Conservation (phyloP, 2,888 invertebrate species). For the Halictus ligatus region DNA sequence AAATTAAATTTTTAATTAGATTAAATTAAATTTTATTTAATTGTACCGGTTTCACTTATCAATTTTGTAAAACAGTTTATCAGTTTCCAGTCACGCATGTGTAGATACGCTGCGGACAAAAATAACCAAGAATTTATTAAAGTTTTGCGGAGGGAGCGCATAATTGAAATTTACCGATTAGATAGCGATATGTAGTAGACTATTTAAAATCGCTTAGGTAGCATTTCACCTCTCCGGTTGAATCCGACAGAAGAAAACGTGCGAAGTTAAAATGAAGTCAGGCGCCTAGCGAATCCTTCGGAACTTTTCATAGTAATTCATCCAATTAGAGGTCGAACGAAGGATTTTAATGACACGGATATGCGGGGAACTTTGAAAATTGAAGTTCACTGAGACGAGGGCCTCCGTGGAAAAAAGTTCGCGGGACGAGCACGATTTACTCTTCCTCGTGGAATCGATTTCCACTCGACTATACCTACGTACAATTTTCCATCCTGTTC, state of each 20-base stretch:
- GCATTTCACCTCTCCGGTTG: not conserved
- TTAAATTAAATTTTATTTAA: too few relatives aligned
- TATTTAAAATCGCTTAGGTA: not conserved
- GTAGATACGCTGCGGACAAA: too few relatives aligned
- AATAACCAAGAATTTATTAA: not conserved
- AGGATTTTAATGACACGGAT: conserved; percentile 15
- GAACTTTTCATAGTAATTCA: not conserved
- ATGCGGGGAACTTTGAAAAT: conserved; percentile 11
- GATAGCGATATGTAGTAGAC: not conserved
- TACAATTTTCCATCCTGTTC: conserved; percentile 1
- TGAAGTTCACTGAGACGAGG: conserved; percentile 1
- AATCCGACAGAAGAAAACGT: not conserved
- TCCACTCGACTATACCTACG: not conserved
- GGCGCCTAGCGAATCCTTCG: not conserved
- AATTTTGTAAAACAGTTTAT: too few relatives aligned
- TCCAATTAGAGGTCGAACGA: not conserved
- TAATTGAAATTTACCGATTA: not conserved
- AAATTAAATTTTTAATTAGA: too few relatives aligned
- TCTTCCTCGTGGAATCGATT: not conserved
- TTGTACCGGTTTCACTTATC: too few relatives aligned
- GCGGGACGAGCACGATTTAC: not conserved
- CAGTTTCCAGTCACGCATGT: too few relatives aligned
- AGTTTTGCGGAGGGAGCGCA: not conserved
- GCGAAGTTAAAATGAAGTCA: not conserved
- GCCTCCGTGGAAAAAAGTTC: not conserved